Base-by-base conservation (phyloP, 1,140 invertebrate genomes). In the Thaumatotibia leucotreta region DNA sequence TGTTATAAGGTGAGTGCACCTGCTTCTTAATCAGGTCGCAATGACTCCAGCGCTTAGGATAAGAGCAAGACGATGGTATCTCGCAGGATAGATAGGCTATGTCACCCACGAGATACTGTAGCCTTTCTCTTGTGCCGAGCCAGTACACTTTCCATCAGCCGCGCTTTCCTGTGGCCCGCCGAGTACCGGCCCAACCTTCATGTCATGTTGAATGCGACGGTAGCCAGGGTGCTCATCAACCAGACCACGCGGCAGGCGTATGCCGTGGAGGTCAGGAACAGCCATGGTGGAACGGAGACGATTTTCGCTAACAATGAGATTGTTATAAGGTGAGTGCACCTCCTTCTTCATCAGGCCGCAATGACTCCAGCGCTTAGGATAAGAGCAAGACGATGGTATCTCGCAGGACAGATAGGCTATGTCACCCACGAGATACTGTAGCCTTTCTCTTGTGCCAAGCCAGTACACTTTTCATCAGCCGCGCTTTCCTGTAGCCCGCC, bases 141-240 rank as follows among this genome's bases (percentile, higher is more conserved):
- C n/a, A n/a, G n/a, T n/a, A n/a, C n/a, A n/a, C 93, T 97, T 64
- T 97, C 96, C 69, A 94, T 95, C 0, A 93, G 95, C 0, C 92
- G 95, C 52, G 97, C 96, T 0, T 99, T 97, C 86, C 91, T 99
- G 0, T 91, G 96, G 23, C 97, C 97, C 0, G 96, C 95, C 11
- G 92, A 94, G 73, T 91, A 94, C 39, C 92, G 97, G 14, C 91
- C 92, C 35, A 96, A 97, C 86, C 89, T 97, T 0, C 94, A 97
- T 76, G 93, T 97, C 27, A 92, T 97, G 88, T 87, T 97, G 0
- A 96, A 96, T 83, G 93, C 96, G 0, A 95, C 95, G 1, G 96
- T 94, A 0, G 93, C 95, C 0, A 94, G 89, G 76, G 92, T 96
- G 4, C 77, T 92, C 10, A 89, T 93, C 69, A 88, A 93, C 75